phyloP scores from a whole-genome alignment of 2,113 vertebrate species.

The Hypomesus transpacificus region DNA sequence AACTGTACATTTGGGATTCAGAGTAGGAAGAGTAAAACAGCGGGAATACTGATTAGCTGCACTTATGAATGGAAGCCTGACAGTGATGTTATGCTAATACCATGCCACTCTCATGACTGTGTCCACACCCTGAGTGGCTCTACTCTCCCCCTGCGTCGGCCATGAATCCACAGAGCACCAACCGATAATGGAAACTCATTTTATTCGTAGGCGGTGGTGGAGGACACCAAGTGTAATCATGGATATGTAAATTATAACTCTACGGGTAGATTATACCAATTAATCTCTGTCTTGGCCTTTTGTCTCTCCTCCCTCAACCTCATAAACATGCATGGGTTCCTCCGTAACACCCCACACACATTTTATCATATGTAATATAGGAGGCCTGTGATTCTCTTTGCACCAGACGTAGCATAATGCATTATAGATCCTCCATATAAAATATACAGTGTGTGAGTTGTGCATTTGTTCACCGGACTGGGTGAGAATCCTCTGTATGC shows the following conservation, averaged over 20 bases:
- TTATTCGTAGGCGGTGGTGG: conserved; percentile 35
- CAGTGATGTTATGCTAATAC: conserved; percentile 64
- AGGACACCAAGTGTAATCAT: conserved; percentile 33
- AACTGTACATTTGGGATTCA: conserved; percentile 46
- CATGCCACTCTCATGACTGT: conserved; percentile 32
- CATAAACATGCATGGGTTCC: conserved; percentile 1
- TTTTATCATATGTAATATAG: conserved; percentile 17
- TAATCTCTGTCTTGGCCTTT: conserved; percentile 29
- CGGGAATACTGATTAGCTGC: conserved; percentile 55
- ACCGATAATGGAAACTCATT: conserved; percentile 45
- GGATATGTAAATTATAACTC: conserved; percentile 44
- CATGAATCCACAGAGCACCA: conserved; percentile 40
- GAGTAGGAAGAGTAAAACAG: conserved; percentile 44
- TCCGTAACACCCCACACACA: not conserved
- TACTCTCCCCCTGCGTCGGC: conserved; percentile 22
- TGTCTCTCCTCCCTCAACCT: conserved; percentile 3
- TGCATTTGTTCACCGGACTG: not conserved
- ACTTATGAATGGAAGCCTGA: conserved; percentile 46
- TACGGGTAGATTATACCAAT: conserved; percentile 28
- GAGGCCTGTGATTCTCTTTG: not conserved
- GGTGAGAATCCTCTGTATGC: no score
- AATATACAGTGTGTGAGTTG: not conserved
- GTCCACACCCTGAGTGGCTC: conserved; percentile 19
- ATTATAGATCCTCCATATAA: not conserved
- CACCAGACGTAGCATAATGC: not conserved